Conservation (phyloP, 2,888 invertebrate species). For the Itoplectis maculator region DNA sequence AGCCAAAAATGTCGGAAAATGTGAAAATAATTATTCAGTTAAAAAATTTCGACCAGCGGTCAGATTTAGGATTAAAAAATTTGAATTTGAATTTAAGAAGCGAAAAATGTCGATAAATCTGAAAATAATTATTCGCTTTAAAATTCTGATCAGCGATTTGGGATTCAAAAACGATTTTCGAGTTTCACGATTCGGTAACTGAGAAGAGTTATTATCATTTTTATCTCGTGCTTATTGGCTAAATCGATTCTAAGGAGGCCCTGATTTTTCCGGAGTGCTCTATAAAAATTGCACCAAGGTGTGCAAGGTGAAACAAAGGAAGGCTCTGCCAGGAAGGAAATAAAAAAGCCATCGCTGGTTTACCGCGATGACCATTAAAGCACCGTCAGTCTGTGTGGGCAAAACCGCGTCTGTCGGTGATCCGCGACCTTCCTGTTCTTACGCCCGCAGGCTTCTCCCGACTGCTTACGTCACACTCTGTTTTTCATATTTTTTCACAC, state of each 20-base stretch:
- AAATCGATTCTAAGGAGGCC: background rate
- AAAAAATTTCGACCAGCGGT: too few species aligned
- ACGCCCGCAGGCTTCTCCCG: conserved; percentile 35
- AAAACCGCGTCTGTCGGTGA: conserved; percentile 25
- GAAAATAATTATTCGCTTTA: too few species aligned
- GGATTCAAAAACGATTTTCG: too few species aligned
- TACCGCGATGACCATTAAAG: conserved; percentile 15
- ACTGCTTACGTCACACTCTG: conserved; percentile 69
- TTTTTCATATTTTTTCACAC: conserved; percentile 50
- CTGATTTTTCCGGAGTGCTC: background rate
- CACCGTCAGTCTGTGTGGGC: conserved; percentile 3
- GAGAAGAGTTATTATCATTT: background rate
- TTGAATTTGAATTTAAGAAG: too few species aligned
- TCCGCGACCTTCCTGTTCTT: conserved; percentile 56
- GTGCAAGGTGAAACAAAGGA: background rate
- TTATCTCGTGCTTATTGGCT: background rate
- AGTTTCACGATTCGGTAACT: background rate
- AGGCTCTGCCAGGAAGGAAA: conserved; percentile 38
- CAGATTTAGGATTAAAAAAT: too few species aligned
- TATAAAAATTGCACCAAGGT: background rate
- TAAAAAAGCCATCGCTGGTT: conserved; percentile 24
- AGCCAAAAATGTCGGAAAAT: too few species aligned
- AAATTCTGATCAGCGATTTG: too few species aligned
- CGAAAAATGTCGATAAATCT: too few species aligned
- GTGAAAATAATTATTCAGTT: too few species aligned